These are phyloP conservation scores for Dynastes tityus DNA, from an alignment of 2,888 invertebrate species.

Conservation along the genomic window DNA sequence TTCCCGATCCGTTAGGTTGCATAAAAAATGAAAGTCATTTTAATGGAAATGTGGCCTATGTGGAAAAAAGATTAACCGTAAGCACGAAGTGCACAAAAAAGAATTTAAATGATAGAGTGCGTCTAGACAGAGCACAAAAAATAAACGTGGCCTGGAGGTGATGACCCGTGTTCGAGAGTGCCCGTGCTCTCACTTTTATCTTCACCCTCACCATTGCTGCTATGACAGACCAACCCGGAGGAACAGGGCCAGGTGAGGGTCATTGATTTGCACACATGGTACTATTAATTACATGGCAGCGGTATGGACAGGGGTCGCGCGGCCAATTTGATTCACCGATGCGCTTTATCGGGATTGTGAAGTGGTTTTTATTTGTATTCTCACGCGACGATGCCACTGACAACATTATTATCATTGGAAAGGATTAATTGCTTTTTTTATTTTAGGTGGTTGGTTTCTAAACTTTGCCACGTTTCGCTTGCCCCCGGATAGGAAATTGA, in stretches of 20 bases:
- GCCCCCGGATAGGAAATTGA: conserved; percentile 15
- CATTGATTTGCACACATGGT: conserved; percentile 66
- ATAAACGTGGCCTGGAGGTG: conserved; percentile 42
- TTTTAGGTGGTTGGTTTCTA: conserved; percentile 23
- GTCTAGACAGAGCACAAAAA: conserved; percentile 28
- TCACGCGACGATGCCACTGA: conserved; percentile 54
- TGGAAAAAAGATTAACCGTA: conserved; percentile 30
- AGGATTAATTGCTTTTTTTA: conserved; percentile 50
- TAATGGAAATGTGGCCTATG: neutral
- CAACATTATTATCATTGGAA: conserved; percentile 50
- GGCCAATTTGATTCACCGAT: conserved; percentile 58
- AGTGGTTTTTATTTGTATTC: conserved; percentile 58
- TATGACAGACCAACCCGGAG: conserved; percentile 26
- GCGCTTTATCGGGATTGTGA: conserved; percentile 58
- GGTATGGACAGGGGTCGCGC: conserved; percentile 57
- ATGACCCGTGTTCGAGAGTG: conserved; percentile 52
- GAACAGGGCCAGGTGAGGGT: conserved; percentile 62
- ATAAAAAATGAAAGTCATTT: conserved; percentile 26
- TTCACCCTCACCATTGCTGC: conserved; percentile 54
- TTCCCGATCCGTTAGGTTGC: conserved; percentile 1
- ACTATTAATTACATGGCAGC: conserved; percentile 63
- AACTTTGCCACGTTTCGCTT: conserved; percentile 25
- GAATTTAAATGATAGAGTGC: conserved; percentile 13
- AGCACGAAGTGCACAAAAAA: conserved; percentile 14
- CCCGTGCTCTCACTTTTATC: conserved; percentile 54